Percentiles rank a stretch among this genome's conserved stretches.
Conservation (phyloP, 2,113 vertebrate species). For the Amphiprion ocellaris region DNA sequence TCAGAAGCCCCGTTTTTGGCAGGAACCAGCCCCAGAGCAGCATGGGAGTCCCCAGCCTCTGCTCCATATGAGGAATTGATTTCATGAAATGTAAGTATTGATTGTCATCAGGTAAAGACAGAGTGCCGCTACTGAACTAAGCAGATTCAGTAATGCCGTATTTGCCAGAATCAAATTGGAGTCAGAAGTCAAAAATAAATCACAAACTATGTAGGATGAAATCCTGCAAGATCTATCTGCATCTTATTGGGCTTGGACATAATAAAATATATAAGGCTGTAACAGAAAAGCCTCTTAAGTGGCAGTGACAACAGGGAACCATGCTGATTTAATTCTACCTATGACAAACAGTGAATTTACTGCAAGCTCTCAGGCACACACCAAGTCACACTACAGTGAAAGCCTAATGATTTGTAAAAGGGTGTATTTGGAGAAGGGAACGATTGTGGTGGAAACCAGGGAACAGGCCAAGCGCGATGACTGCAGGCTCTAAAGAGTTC, state of each 20-base stretch:
- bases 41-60: conserved; percentile 18
- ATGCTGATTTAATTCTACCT: conserved; percentile 42
- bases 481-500: conserved; percentile 61
- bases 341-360: conserved; percentile 49
- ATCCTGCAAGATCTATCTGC: not conserved
- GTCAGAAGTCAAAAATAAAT: conserved; percentile 33
- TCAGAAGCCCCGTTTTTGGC: conserved; percentile 14
- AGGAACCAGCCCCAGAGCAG: conserved; percentile 13
- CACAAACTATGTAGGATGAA: not conserved
- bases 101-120: conserved; percentile 65
- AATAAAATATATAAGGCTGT: not conserved
- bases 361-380: conserved; percentile 54
- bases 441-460: conserved; percentile 38
- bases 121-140: conserved; percentile 52
- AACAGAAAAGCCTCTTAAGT: conserved; percentile 8
- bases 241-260: not conserved
- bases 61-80: conserved; percentile 58
- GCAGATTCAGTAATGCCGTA: conserved; percentile 54
- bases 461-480: conserved; percentile 47
- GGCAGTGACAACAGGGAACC: conserved; percentile 22
- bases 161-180: conserved; percentile 39
- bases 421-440: conserved; percentile 61
- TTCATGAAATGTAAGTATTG: conserved; percentile 69
- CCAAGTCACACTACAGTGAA: conserved; percentile 72
- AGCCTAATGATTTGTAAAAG: conserved; percentile 77